Base-by-base conservation (phyloP, 1,140 invertebrate genomes). In the Gryllus bimaculatus region DNA sequence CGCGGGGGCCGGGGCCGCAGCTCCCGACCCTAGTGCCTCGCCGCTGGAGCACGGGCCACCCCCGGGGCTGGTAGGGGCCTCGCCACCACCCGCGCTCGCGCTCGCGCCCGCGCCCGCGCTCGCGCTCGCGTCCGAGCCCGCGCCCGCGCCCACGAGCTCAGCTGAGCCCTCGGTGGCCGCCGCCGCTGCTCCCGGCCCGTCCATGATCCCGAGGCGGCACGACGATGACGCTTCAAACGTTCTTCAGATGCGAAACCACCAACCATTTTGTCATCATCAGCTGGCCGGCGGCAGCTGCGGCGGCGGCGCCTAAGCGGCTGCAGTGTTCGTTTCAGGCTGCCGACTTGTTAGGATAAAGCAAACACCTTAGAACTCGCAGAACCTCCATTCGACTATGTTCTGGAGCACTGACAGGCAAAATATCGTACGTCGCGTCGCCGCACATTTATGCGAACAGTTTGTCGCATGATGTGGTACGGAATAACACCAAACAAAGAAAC, bases 221-320 rank as follows among this genome's bases (percentile, higher is more conserved):
- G 54, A 66, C 54, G 54, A 18, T 66, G 54, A 66, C 54, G 18
- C 54, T 66, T 66, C 18, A 66, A 10, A 66, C 54, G 18, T 18
- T 66, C 18, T 66, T 66, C 18, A 10, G 10, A 66, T 18, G 54
- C 10, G 54, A 66, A 18, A 66, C 54, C 54, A 66, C 54, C 54
- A 66, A 66, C 54, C 54, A 66, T 66, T 66, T 66, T 66, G 54
- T 66, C 54, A 66, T 66, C 54, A 66, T 66, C 54, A 66, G 54
- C 54, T 66, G 54, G 54, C 54, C 54, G 54, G 10, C 18, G 54
- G 18, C 54, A 18, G 54, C 54, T 10, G 54, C 54, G 18, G 54
- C 54, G 54, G 54, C 54, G 54, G 54, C 54, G 54, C 54, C 54
- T 10, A 66, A 18, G 54, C 54, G 54, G 54, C 54, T 66, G 54